phyloP scores from a whole-genome alignment of 2,113 vertebrate species.

The Oxyruncus cristatus region DNA sequence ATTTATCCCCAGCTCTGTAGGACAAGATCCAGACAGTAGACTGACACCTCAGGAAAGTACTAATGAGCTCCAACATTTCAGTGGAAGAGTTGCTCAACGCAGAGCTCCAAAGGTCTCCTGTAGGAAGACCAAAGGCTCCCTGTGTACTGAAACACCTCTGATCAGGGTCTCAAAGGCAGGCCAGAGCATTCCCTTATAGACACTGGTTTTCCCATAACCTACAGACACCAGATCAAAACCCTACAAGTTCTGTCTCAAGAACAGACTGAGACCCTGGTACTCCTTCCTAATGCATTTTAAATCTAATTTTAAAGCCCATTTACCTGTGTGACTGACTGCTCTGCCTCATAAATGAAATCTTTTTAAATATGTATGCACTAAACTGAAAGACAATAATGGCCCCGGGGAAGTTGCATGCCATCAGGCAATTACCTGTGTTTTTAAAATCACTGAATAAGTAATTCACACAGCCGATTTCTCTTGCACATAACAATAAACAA shows the following conservation, averaged over 20 bases:
- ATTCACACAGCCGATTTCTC: background rate
- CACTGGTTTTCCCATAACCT: background rate
- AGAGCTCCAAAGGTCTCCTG: background rate
- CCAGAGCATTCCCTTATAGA: background rate
- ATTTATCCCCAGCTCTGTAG: background rate
- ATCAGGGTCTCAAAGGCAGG: background rate
- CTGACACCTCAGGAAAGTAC: background rate
- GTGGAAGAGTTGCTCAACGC: background rate
- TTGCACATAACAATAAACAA: background rate
- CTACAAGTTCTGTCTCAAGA: background rate
- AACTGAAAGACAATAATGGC: background rate
- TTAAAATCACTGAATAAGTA: background rate
- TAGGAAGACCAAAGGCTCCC: background rate
- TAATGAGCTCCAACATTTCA: background rate
- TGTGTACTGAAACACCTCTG: background rate
- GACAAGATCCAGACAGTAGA: background rate
- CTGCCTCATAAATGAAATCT: background rate
- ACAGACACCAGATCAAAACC: background rate
- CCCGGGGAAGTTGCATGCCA: background rate
- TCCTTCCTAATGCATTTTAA: background rate
- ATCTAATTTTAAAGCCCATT: background rate
- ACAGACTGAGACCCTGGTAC: background rate
- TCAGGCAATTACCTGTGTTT: conserved; percentile 19
- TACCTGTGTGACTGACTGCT: background rate
- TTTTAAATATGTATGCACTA: background rate